Percentiles rank a stretch among this genome's conserved stretches.
Evolutionary conservation across 64 coral and sea anemone genomes (phyloP).

Genomic region (Dendronephthya gigantea): DNA sequence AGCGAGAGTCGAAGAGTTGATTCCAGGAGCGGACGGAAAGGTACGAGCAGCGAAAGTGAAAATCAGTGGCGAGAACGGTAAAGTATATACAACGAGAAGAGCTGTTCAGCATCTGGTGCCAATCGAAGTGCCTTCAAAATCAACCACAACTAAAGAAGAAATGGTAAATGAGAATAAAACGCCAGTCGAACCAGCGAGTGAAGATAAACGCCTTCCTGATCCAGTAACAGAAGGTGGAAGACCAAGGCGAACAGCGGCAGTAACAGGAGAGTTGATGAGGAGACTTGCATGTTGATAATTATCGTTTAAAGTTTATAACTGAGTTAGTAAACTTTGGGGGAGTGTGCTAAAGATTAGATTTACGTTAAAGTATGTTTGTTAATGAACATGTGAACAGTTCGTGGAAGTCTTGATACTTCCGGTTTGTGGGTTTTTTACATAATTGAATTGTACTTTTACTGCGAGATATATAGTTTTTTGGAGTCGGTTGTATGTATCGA

Average conservation of each 20-base stretch:
- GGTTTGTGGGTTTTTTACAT: too few species aligned
- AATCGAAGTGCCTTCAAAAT: not conserved
- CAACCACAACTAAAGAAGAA: too few species aligned
- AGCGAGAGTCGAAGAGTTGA: not conserved
- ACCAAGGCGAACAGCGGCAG: not conserved
- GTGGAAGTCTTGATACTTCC: too few species aligned
- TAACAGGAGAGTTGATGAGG: not conserved
- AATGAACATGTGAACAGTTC: too few species aligned
- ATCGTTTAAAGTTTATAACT: not conserved
- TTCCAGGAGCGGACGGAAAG: not conserved
- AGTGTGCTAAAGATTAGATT: too few species aligned
- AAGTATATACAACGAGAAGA: not conserved
- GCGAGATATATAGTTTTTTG: too few species aligned
- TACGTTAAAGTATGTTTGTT: too few species aligned
- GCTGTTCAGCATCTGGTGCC: not conserved
- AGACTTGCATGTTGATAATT: not conserved
- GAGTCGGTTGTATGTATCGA: too few species aligned
- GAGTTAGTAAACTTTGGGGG: conserved; percentile 4
- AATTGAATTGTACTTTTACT: too few species aligned
- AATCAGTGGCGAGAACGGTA: not conserved
- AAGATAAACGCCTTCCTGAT: not conserved
- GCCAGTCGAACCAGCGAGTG: not conserved
- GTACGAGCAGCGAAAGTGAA: not conserved
- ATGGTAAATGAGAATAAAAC: not conserved
- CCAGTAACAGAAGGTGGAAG: not conserved